phyloP scores from a whole-genome alignment of 2,797 vertebrate genomes.

The Enteromius treurensis region DNA sequence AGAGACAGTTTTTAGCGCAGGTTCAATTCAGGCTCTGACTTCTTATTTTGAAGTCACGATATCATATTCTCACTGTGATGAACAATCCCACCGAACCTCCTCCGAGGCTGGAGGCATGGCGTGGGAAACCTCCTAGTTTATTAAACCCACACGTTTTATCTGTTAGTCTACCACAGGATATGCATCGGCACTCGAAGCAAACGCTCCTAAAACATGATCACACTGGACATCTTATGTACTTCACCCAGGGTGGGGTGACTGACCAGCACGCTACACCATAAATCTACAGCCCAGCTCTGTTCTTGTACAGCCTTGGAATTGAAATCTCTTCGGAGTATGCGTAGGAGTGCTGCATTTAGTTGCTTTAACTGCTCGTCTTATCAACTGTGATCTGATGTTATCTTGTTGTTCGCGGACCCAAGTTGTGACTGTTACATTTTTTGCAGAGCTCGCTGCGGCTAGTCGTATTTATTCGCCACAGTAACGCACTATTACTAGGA shows the following conservation, averaged over 20 bases:
- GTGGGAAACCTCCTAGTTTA: not conserved
- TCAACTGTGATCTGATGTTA: conserved; percentile 17
- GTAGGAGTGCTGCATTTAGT: conserved; percentile 5
- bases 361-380: not conserved
- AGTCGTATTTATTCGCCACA: not conserved
- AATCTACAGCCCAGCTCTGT: not conserved
- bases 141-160: not conserved
- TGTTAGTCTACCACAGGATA: not conserved
- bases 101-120: not conserved
- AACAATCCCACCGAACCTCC: not conserved
- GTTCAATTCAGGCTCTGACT: conserved; percentile 21
- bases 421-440: conserved; percentile 16
- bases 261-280: conserved; percentile 28
- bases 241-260: conserved; percentile 59
- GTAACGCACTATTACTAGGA: not conserved
- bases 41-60: conserved; percentile 51
- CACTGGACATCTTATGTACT: conserved; percentile 27
- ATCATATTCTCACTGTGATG: not conserved
- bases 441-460: not conserved
- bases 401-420: conserved; percentile 9
- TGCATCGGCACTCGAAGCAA: conserved; percentile 21
- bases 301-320: not conserved
- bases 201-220: conserved; percentile 34
- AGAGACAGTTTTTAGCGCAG: conserved; percentile 43
- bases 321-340: not conserved